Percentiles rank a stretch among this genome's conserved stretches.
Conservation (phyloP, 92 coral and sea anemone species). For the Porites divaricata region DNA sequence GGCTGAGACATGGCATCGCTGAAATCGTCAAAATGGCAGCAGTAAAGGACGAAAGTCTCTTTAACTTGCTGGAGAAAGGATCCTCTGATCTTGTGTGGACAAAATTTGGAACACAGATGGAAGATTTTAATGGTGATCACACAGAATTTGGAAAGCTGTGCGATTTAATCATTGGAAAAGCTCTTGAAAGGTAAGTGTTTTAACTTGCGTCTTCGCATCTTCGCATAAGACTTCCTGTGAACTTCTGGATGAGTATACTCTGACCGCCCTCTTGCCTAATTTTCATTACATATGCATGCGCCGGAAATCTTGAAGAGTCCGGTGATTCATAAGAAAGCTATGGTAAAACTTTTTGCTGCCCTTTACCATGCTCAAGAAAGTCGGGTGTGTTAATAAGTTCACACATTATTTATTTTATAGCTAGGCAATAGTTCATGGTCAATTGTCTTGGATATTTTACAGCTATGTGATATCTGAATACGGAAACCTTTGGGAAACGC, state of each 20-base stretch:
- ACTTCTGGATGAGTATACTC: no score
- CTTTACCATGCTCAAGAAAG: no score
- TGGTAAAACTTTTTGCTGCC: no score
- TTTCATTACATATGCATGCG: no score
- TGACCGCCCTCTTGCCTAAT: no score
- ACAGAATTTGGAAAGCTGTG: conserved; percentile 55
- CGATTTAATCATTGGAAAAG: conserved; percentile 71
- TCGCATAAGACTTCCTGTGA: no score
- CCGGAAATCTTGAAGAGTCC: no score
- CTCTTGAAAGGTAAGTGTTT: conserved; percentile 63
- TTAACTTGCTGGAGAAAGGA: conserved; percentile 50
- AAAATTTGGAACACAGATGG: conserved; percentile 73
- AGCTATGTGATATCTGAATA: conserved; percentile 69
- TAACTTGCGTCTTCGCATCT: no score
- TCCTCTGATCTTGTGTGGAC: conserved; percentile 53
- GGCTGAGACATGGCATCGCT: conserved; percentile 74
- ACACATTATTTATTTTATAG: no score
- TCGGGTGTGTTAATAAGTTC: no score
- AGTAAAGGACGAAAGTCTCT: conserved; percentile 66
- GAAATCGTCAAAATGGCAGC: conserved; percentile 81
- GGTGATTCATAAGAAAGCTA: no score
- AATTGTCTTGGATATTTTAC: background rate
- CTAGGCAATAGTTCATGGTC: no score
- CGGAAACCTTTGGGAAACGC: conserved; percentile 75
- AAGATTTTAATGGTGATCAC: conserved; percentile 42